Base-by-base conservation (phyloP, 2,888 invertebrate genomes). In the Melolontha melolontha region DNA sequence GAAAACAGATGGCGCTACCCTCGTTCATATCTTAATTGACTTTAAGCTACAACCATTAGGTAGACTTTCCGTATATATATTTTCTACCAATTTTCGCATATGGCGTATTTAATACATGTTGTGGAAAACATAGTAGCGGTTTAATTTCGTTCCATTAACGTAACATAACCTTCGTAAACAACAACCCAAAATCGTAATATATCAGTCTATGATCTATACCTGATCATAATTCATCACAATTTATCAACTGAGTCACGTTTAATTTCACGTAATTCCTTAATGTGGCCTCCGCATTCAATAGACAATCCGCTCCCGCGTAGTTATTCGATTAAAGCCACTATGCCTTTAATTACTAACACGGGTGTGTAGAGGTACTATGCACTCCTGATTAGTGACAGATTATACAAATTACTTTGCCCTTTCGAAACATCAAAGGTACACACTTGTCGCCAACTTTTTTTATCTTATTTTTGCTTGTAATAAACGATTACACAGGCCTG, bases 281-380 rank as follows among this genome's bases (percentile, higher is more conserved):
- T 47, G 44, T 16, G 16, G 10, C 44, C 17, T 59, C 27, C 29
- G 29, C 29, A 47, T 42, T 29, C 14, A 34, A 59, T 59, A 59
- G 27, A 42, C 54, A 51, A 54, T 59, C 27, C 57, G 22, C 42
- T 42, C 12, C 27, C 27, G 44, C 44, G 22, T 41, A 27, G 22
- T 27, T 8, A 27, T 44, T 44, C 14, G 14, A 59, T 44, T 59
- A 54, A 54, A 40, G 27, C 34, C 14, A 7, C 59, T 59, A 27
- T 29, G 54, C 29, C 59, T 59, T 44, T 59, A 59, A 59, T 44
- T 59, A 44, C 59, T 44, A 44, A 10, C 14, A 59, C 41, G 29
- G 44, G 29, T 44, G 16, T 27, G 44, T 42, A 57, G 29, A 42
- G 29, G 16, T 14, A 44, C 7, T 42, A 59, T 42, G 17, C 11